These are phyloP conservation scores for Bimastos eiseni DNA, from an alignment of 2,888 invertebrate genomes.

Conservation along the genomic window DNA sequence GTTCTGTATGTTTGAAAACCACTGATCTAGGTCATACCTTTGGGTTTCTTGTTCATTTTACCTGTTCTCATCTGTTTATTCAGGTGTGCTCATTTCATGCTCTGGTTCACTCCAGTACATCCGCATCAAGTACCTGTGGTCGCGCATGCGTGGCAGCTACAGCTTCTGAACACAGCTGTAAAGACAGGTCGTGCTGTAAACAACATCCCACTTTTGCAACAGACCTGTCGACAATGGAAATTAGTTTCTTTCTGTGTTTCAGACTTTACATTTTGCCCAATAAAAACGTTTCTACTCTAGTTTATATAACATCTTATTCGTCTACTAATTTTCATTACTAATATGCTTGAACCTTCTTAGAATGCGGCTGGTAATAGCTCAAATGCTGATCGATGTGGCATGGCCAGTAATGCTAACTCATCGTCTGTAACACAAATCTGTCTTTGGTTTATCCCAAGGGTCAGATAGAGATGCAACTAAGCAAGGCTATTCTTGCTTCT, in stretches of 20 bases:
- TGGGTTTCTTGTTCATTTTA: neutral
- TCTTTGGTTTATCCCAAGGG: neutral
- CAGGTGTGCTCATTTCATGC: constrained; percentile 22
- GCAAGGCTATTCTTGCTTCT: neutral
- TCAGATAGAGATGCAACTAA: neutral
- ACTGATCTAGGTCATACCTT: neutral
- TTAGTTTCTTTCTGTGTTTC: neutral
- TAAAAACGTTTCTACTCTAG: neutral
- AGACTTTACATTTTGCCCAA: neutral
- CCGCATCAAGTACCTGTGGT: constrained; percentile 25
- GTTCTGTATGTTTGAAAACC: too few species aligned
- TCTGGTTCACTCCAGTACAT: constrained; percentile 22
- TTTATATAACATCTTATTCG: neutral
- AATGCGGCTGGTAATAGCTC: neutral
- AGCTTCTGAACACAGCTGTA: neutral
- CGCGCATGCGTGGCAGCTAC: constrained; percentile 10
- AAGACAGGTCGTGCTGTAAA: neutral
- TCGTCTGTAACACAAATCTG: neutral
- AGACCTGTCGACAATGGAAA: neutral
- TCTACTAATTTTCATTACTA: constrained; percentile 3
- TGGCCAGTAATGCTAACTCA: neutral
- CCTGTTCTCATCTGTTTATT: neutral
- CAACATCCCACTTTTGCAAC: neutral
- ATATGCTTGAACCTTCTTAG: neutral
- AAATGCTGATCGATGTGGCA: neutral